Conservation (phyloP, 2,797 vertebrate species). For the Muraenolepis orangiensis region DNA sequence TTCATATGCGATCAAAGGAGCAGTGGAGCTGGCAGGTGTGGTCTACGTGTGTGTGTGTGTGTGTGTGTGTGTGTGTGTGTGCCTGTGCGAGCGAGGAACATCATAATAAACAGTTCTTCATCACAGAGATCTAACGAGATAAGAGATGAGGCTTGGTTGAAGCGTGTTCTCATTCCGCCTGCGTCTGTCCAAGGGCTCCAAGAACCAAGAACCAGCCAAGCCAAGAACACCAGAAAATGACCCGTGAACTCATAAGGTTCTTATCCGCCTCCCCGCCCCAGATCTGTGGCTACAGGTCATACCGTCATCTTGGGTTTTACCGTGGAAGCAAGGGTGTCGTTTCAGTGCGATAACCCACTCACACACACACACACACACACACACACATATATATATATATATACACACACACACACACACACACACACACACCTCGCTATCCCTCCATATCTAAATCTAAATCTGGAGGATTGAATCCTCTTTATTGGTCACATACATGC, state of each 20-base stretch:
- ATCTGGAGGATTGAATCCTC: no score
- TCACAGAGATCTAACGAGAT: neutral
- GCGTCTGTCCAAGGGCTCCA: neutral
- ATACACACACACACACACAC: no score
- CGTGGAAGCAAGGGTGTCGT: neutral
- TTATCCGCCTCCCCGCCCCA: neutral
- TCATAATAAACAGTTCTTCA: constrained; percentile 1
- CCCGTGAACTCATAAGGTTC: neutral
- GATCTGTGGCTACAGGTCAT: neutral
- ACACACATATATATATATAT: neutral
- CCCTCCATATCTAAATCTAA: no score
- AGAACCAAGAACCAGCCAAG: no score
- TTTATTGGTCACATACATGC: neutral
- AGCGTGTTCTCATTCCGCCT: neutral
- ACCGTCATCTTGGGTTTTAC: neutral
- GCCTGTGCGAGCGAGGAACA: neutral
- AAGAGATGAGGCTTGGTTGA: neutral
- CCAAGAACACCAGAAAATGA: no score
- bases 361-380: constrained; percentile 18
- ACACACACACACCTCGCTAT: neutral
- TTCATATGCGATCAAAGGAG: constrained; percentile 59
- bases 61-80: constrained; percentile 10
- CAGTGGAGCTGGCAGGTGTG: constrained; percentile 33
- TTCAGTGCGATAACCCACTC: neutral
- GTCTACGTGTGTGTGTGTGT: constrained; percentile 2